These are phyloP conservation scores for Lagorchestes hirsutus DNA, from an alignment of 2,797 vertebrate species.

Conservation along the genomic window DNA sequence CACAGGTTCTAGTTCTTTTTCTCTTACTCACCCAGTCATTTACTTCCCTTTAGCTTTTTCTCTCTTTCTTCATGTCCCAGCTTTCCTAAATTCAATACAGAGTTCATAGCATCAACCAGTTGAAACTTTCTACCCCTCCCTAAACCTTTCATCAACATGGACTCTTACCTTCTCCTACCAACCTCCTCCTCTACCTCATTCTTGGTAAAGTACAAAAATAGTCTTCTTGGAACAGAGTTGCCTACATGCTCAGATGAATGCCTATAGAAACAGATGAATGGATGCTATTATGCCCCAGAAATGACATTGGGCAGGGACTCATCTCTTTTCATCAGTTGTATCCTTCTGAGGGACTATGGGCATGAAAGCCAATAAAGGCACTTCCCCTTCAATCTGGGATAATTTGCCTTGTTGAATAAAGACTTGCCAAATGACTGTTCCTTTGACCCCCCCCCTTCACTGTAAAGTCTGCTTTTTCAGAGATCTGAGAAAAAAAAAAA, in stretches of 20 bases:
- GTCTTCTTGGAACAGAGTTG: neutral
- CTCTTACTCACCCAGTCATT: neutral
- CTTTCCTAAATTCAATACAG: neutral
- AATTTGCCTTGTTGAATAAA: neutral
- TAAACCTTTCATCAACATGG: neutral
- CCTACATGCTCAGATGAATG: neutral
- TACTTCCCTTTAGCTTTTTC: neutral
- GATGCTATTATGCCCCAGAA: neutral
- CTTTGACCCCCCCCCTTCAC: neutral
- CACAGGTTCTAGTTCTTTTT: neutral
- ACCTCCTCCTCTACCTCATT: neutral
- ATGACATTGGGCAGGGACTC: neutral
- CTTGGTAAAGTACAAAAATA: neutral
- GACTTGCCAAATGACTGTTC: neutral
- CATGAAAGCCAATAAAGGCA: neutral
- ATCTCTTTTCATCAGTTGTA: neutral
- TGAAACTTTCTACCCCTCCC: neutral
- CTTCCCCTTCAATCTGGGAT: neutral
- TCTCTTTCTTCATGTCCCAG: neutral
- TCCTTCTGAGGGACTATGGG: neutral
- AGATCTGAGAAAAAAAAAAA: neutral
- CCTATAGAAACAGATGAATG: neutral
- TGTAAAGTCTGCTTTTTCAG: neutral
- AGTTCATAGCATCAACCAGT: neutral
- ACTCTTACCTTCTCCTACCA: neutral